Base-by-base conservation (phyloP, 2,888 invertebrate genomes). In the Tridacna crocea region DNA sequence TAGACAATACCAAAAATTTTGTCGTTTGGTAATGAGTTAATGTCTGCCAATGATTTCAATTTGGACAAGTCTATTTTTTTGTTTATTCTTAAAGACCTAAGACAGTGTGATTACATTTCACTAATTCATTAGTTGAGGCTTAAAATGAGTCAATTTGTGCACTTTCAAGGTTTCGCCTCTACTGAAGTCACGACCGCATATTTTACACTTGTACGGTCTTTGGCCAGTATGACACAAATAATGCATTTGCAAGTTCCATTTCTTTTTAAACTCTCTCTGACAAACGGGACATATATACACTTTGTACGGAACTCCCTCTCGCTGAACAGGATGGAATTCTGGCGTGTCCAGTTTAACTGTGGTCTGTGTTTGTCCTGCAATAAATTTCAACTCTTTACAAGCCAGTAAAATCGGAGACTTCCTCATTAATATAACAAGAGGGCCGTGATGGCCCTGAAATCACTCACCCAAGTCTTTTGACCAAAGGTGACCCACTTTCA, bases 131-230 rank as follows among this genome's bases (percentile, higher is more conserved):
- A 36, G 36, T 36, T 36, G 36, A 36, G 55, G 10, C 6, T 55
- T 55, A 15, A 55, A 19, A 61, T 61, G 61, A 0, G 22, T 61
- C 22, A 61, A 4, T 61, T 61, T 61, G 27, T 77, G 77, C 17
- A 60, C 47, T 8, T 51, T 77, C 36, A 77, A 17, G 17, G 60
- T 48, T 13, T 68, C 17, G 17, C 48, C 24, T 46, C 55, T 27
- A 27, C n/a, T 72, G 22, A 70, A 77, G 46, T n/a, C 68, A 0
- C 46, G 36, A 26, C 58, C 58, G n/a, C 77, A 77, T 22, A 75
- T 75, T 22, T 61, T 46, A 58, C 74, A 75, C 17, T 26, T 51
- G 27, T 51, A 78, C 0, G 78, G 72, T n/a, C 47, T 78, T 36
- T 66, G 68, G 1, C 63, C 70, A 0, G 60, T 75, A 36, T 79